Conservation (phyloP, 1,140 invertebrate genomes). For the Pseudomyrmex gracilis region DNA sequence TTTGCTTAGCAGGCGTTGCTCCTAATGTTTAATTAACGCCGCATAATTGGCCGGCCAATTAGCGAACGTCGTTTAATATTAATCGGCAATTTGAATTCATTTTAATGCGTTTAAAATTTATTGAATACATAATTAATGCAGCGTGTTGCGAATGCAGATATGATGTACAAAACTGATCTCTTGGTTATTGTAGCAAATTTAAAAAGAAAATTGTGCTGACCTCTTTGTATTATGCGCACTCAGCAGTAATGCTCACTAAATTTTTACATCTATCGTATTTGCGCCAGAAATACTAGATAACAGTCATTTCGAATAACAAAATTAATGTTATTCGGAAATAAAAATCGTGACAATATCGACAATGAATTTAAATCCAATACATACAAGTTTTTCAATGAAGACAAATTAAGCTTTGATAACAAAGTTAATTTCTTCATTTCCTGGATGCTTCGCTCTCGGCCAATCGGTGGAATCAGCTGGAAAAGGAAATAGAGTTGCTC, state of each 20-base stretch:
- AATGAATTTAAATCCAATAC: no score
- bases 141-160: constrained; percentile 76
- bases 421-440: constrained; percentile 63
- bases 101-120: constrained; percentile 84
- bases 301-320: constrained; percentile 19
- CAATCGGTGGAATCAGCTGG: constrained; percentile 55
- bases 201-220: no score
- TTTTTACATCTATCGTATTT: background rate
- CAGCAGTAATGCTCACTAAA: background rate
- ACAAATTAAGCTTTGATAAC: constrained; percentile 42
- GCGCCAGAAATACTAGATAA: background rate
- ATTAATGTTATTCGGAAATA: background rate
- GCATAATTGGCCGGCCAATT: constrained; percentile 83
- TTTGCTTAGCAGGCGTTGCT: constrained; percentile 34
- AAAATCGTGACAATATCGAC: no score
- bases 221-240: background rate
- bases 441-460: constrained; percentile 44
- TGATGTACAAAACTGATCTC: constrained; percentile 24
- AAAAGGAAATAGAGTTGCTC: constrained; percentile 57
- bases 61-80: constrained; percentile 82
- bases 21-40: constrained; percentile 83
- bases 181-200: constrained; percentile 22
- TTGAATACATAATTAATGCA: constrained; percentile 83
- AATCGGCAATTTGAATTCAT: constrained; percentile 85
- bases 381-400: constrained; percentile 35